Conservation (phyloP, 2,888 invertebrate genomes). For the Leucozona laternaria region DNA sequence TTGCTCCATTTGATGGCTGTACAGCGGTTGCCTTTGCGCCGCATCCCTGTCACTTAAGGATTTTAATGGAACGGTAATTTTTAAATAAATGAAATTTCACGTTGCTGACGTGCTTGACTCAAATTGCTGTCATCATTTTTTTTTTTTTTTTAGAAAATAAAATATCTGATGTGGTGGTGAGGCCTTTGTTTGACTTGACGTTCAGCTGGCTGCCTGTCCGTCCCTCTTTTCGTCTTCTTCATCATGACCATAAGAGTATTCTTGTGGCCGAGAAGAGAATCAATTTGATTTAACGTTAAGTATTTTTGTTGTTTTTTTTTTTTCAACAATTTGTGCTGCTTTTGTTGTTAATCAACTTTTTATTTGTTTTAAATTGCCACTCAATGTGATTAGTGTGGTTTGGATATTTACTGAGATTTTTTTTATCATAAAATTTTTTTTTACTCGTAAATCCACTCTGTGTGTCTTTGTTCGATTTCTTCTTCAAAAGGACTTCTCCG, state of each 20-base stretch:
- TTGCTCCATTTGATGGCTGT: constrained; percentile 4
- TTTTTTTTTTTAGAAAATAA: constrained; percentile 2
- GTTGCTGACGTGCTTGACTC: constrained; percentile 64
- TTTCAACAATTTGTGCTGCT: constrained; percentile 14
- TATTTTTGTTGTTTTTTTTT: constrained; percentile 20
- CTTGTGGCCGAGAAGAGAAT: constrained; percentile 47
- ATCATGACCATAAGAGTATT: constrained; percentile 25
- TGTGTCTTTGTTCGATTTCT: constrained; percentile 9
- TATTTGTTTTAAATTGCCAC: constrained; percentile 74
- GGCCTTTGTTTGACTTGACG: constrained; percentile 54
- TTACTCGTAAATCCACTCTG: neutral
- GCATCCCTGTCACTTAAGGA: constrained; percentile 60
- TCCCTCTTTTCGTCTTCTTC: constrained; percentile 18
- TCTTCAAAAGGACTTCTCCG: constrained; percentile 36
- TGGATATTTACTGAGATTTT: constrained; percentile 59
- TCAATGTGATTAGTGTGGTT: constrained; percentile 72
- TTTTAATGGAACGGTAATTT: constrained; percentile 73
- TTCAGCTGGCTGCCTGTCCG: neutral
- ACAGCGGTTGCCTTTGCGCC: constrained; percentile 27
- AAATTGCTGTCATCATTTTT: constrained; percentile 50
- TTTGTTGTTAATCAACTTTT: constrained; percentile 54
- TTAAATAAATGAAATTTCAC: constrained; percentile 68
- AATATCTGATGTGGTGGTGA: neutral
- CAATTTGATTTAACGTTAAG: constrained; percentile 58
- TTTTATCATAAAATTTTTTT: neutral